phyloP scores from a whole-genome alignment of 2,797 vertebrate genomes.

The Fundulus diaphanus region DNA sequence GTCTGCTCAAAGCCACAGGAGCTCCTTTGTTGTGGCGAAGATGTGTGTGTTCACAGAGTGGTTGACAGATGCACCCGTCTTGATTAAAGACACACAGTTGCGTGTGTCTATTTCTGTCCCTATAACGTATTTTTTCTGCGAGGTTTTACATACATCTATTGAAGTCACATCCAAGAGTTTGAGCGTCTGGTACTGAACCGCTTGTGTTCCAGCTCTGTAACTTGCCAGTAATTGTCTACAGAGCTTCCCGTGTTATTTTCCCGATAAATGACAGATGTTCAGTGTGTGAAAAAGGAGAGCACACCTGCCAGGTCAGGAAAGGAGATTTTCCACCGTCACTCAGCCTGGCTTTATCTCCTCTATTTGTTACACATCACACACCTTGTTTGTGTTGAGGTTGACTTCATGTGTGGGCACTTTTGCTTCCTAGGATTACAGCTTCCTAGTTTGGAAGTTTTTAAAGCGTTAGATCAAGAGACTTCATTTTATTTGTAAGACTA shows the following conservation, averaged over 20 bases:
- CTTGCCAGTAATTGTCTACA: slow-evolving; percentile 36
- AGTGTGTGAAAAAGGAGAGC: slow-evolving; percentile 40
- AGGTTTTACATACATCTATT: not conserved
- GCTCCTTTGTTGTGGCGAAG: slow-evolving; percentile 41
- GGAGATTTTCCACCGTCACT: slow-evolving; percentile 56
- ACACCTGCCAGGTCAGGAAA: slow-evolving; percentile 60
- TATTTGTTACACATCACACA: slow-evolving; percentile 51
- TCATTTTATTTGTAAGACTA: slow-evolving; percentile 7
- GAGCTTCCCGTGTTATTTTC: slow-evolving; percentile 31
- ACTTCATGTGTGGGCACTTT: slow-evolving; percentile 50
- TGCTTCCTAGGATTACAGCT: not conserved
- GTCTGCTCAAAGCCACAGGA: slow-evolving; percentile 30
- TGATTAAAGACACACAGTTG: slow-evolving; percentile 59
- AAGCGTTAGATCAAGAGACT: not conserved
- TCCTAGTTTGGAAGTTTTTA: not conserved
- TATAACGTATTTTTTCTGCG: slow-evolving; percentile 8
- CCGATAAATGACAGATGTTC: slow-evolving; percentile 39
- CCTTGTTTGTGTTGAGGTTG: slow-evolving; percentile 55
- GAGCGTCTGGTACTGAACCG: slow-evolving; percentile 7
- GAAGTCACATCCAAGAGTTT: slow-evolving; percentile 18
- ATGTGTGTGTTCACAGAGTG: slow-evolving; percentile 37
- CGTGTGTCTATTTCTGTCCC: slow-evolving; percentile 17
- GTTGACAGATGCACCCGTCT: slow-evolving; percentile 55
- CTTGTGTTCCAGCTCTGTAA: slow-evolving; percentile 16
- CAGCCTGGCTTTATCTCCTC: slow-evolving; percentile 55